phyloP scores from a whole-genome alignment of 2,797 vertebrate species.

The Spheniscus humboldti region DNA sequence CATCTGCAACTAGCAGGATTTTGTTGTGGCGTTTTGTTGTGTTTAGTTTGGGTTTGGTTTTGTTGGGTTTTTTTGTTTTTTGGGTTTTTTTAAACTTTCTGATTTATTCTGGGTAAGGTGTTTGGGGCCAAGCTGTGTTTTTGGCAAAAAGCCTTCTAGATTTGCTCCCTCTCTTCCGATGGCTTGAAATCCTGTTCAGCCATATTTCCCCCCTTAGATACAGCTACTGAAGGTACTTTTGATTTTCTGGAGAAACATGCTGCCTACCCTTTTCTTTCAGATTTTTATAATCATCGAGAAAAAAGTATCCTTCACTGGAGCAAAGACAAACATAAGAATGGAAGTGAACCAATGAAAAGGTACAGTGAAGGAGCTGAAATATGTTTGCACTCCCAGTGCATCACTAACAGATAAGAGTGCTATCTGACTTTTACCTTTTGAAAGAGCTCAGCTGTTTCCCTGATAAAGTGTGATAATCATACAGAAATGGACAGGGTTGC shows the following conservation, averaged over 20 bases:
- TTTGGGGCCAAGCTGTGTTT: neutral
- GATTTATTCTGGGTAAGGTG: neutral
- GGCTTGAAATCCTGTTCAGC: neutral
- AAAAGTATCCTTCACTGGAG: neutral
- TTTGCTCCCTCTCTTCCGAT: neutral
- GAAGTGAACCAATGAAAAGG: neutral
- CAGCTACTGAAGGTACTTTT: neutral
- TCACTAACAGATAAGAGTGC: conserved; percentile 1
- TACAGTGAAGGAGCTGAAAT: neutral
- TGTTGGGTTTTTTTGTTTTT: neutral
- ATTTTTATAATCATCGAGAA: neutral
- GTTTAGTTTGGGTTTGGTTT: neutral
- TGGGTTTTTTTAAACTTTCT: neutral
- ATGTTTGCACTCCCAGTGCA: neutral
- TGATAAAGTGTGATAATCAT: conserved; percentile 42
- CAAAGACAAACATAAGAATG: conserved; percentile 16
- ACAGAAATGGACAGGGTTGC: conserved; percentile 22
- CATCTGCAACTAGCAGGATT: neutral
- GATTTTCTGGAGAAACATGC: neutral
- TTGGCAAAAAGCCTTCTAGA: neutral
- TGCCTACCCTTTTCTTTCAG: neutral
- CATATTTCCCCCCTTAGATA: neutral
- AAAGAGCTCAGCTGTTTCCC: conserved; percentile 44
- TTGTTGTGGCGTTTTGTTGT: neutral
- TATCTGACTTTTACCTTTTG: conserved; percentile 53